Evolutionary conservation across 1,140 invertebrate genomes (phyloP), one percentile per base, ranked within the genome.

Genomic region (Ceratina australensis): DNA sequence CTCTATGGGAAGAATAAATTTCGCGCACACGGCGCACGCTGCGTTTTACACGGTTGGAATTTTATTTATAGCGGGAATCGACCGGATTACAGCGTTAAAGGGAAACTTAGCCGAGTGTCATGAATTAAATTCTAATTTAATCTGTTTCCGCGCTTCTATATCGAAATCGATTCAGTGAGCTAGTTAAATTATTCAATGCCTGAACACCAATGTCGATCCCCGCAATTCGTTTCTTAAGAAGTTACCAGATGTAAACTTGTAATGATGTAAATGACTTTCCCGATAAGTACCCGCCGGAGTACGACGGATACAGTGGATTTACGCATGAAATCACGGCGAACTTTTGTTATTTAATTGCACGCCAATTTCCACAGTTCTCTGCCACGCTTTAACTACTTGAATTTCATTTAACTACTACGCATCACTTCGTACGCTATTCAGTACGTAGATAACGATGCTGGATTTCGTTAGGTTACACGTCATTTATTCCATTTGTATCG

Each of bases 271-370:
- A 42, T 10, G 33, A 42, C 33, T 42, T 42, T 10, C 33, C 33
- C 33, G 33, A 42, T 10, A 10, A 42, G 33, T 42, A 42, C 10
- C 33, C 33, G 33, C 33, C 33, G 10, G n/a, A n/a, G n/a, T n/a
- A n/a, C n/a, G n/a, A n/a, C n/a, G 2, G 15, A 28, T 61, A 50
- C 15, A 60, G 22, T 16, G 4, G 4, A 5, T 10, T 24, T 47
- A 16, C 42, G 10, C 57, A 15, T 24, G 57, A 26, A 33, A 61
- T 61, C 18, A 15, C 3, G 42, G 20, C 16, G 20, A 16, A 72
- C 57, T 72, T 72, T 72, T 63, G 71, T 63, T 33, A 72, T 72
- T 63, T 52, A 63, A 72, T 61, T 63, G 71, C 71, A 52, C 22
- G 71, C 22, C 63, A 63, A 63, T 72, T 72, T 72, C 28, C 71